Conservation (phyloP, 2,797 vertebrate genomes). For the Pyrocephalus nanus region DNA sequence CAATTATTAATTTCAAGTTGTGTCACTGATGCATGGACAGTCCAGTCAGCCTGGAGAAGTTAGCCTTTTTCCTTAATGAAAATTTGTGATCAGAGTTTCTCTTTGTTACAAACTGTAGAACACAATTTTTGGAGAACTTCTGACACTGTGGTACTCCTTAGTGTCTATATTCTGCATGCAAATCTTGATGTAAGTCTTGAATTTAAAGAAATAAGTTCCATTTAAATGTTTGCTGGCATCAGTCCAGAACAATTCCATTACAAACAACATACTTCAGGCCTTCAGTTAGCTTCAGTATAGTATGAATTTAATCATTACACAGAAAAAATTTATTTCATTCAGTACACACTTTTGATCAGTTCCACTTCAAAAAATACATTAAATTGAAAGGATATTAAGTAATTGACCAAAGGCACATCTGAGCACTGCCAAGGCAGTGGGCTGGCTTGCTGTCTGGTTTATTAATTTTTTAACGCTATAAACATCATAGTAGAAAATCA, state of each 20-base stretch:
- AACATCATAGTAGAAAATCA: constrained; percentile 55
- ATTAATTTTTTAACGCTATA: constrained; percentile 42
- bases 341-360: constrained; percentile 34
- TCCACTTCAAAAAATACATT: constrained; percentile 19
- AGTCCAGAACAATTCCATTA: neutral
- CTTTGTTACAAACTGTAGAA: neutral
- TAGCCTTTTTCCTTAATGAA: neutral
- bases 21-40: neutral
- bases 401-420: constrained; percentile 36
- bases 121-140: neutral
- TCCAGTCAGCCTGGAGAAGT: neutral
- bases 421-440: constrained; percentile 6
- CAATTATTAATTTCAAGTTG: neutral
- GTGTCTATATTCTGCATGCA: neutral
- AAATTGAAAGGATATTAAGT: constrained; percentile 24
- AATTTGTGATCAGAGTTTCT: neutral
- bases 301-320: neutral
- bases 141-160: neutral
- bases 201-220: neutral
- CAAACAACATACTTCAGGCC: neutral
- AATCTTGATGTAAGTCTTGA: neutral
- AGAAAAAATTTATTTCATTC: neutral
- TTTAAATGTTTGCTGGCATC: neutral
- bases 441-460: constrained; percentile 32
- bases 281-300: neutral